A percentile compares a stretch with the other conserved stretches of the same genome.
Conservation (phyloP, 2,113 vertebrate species). For the Nycticebus coucang region DNA sequence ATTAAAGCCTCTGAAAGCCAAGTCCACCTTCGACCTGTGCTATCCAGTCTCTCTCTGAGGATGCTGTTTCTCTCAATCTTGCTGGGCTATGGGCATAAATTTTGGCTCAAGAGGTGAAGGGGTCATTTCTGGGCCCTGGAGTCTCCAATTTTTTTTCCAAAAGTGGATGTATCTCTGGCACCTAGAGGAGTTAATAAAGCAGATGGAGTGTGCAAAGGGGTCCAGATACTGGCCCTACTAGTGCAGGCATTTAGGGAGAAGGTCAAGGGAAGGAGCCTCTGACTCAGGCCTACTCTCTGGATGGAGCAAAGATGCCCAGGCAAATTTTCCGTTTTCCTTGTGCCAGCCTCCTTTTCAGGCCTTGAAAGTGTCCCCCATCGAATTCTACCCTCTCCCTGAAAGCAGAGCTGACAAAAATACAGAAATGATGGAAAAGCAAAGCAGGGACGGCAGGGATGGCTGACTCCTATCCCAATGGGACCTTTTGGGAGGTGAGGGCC, state of each 20-base stretch:
- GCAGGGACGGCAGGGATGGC: not conserved
- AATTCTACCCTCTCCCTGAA: not conserved
- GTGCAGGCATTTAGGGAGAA: not conserved
- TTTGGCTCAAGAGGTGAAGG: not conserved
- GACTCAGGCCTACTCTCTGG: not conserved
- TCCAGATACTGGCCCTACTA: not conserved
- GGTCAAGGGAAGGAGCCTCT: not conserved
- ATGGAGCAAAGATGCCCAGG: not conserved
- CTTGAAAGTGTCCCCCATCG: not conserved
- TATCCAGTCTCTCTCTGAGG: not conserved
- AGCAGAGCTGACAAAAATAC: slow-evolving; percentile 26
- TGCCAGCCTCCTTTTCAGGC: not conserved
- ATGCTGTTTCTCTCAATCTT: not conserved
- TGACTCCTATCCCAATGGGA: slow-evolving; percentile 64
- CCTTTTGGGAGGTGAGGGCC: slow-evolving; percentile 3
- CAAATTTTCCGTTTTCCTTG: not conserved
- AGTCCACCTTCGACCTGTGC: not conserved
- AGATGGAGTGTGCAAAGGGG: not conserved
- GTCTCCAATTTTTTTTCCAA: not conserved
- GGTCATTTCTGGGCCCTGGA: not conserved
- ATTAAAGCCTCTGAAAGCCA: not conserved
- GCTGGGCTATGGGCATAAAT: not conserved
- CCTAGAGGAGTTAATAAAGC: not conserved
- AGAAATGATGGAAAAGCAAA: slow-evolving; percentile 47
- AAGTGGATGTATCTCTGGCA: slow-evolving; percentile 11